Percentiles rank a stretch among this genome's conserved stretches.
phyloP scores from a whole-genome alignment of 2,888 invertebrate species.

The Habroteleia sp. region DNA sequence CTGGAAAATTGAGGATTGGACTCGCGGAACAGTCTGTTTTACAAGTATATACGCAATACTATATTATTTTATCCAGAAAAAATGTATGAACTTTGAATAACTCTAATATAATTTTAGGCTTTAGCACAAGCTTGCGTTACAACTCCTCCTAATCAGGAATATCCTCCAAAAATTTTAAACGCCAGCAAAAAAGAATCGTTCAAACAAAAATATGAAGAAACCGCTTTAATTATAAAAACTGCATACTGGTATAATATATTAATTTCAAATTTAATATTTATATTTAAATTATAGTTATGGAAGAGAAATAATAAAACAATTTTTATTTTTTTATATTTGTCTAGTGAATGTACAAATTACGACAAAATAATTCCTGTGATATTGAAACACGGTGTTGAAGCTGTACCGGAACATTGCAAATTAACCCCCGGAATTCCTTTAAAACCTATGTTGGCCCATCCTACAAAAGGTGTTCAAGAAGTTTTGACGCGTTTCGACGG shows the following conservation, averaged over 20 bases:
- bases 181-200: slow-evolving; percentile 85
- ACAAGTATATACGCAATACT: slow-evolving; percentile 75
- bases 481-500: slow-evolving; percentile 90
- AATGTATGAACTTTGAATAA: too few species aligned
- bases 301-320: too few species aligned
- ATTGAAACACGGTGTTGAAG: slow-evolving; percentile 87
- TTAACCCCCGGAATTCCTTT: slow-evolving; percentile 96
- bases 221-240: slow-evolving; percentile 91
- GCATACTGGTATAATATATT: slow-evolving; percentile 88
- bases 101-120: slow-evolving; percentile 83
- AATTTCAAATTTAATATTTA: too few species aligned
- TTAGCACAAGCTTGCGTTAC: slow-evolving; percentile 91
- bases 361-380: slow-evolving; percentile 90
- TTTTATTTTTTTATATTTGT: too few species aligned
- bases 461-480: slow-evolving; percentile 96
- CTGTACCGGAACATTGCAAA: slow-evolving; percentile 90
- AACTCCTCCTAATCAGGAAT: slow-evolving; percentile 88
- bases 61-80: background rate
- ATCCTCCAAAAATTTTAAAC: slow-evolving; percentile 85
- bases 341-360: slow-evolving; percentile 97
- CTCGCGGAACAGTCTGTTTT: slow-evolving; percentile 98
- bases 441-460: slow-evolving; percentile 99
- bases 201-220: slow-evolving; percentile 89
- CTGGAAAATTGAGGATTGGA: slow-evolving; percentile 97
- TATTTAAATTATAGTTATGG: slow-evolving; percentile 3